Base-by-base conservation (phyloP, 2,113 vertebrate genomes). In the Pimephales promelas region DNA sequence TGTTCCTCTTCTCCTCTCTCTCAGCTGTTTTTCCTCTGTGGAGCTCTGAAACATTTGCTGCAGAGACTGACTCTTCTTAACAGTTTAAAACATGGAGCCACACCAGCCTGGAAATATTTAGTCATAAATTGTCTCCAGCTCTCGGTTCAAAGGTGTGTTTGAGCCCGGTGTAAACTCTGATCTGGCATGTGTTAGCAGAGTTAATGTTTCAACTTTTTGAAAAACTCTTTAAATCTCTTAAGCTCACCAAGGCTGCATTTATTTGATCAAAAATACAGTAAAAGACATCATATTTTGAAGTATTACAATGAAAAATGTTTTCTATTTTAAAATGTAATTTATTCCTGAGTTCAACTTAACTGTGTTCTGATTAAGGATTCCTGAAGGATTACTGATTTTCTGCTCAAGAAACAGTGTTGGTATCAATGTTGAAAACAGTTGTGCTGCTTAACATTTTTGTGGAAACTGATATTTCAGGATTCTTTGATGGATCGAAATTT, bases 1-100 rank as follows among this genome's bases (percentile, higher is more conserved):
- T 75, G 71, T 83, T 84, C 79, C 84, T 84, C 82, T 56, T 72
- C 36, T 70, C 40, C 82, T 61, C 16, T 81, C 59, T 74, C 36
- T 73, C 70, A 62, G 22, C 31, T 52, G 78, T 54, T 59, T 52
- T 68, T 22, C 70, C 6, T 66, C 16, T 62, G 36, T 54, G 24
- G 54, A 45, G 59, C 80, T 45, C 28, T 61, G 16, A 81, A 84
- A 81, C 61, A 81, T 81, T 68, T 81, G 73, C 59, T 57, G 22
- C 13, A 31, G 54, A 52, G 81, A 40, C 36, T 1, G 36, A 40
- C 36, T 40, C 36, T 40, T 40, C 7, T 6, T 7, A 40, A 40
- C 36, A 40, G 36, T 40, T 40, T 74, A 64, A 84, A 73, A 62
- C 54, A 11, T 73, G 64, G 28, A 70, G 47, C 34, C 34, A 34